These are phyloP conservation scores for Axinella damicornis DNA, from an alignment of 37 sponge, comb jelly and placozoan genomes.

Conservation along the genomic window DNA sequence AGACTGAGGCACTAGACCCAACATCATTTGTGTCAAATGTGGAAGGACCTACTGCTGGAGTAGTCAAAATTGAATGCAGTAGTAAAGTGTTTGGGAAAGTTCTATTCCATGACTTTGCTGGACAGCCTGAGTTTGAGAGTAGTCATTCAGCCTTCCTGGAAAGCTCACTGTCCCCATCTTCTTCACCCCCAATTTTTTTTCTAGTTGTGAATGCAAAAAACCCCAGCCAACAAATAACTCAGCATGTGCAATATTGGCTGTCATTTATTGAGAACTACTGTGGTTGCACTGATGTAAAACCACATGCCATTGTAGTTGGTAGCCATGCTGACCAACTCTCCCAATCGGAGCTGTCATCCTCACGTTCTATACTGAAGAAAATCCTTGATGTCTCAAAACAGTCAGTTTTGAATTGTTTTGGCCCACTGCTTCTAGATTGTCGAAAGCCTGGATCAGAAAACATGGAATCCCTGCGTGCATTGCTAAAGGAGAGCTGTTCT, in stretches of 20 bases:
- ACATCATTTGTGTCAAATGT: not conserved
- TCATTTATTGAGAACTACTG: conserved; percentile 9
- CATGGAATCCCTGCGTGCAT: not conserved
- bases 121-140: conserved; percentile 36
- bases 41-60: conserved; percentile 29
- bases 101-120: conserved; percentile 39
- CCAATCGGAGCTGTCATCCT: too few species aligned
- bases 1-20: not conserved
- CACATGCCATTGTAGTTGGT: conserved; percentile 40
- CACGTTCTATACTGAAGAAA: too few species aligned
- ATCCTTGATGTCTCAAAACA: not conserved
- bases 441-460: not conserved
- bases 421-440: not conserved
- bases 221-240: not conserved
- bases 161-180: not conserved
- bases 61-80: not conserved
- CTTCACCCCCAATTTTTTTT: conserved; percentile 25
- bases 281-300: not conserved
- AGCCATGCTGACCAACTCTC: conserved; percentile 2
- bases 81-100: conserved; percentile 35
- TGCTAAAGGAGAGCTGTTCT: not conserved
- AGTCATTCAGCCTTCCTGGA: conserved; percentile 38
- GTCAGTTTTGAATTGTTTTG: not conserved
- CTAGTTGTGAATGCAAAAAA: conserved; percentile 28
- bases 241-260: conserved; percentile 22